phyloP scores from a whole-genome alignment of 2,797 vertebrate genomes.

The Acipenser oxyrinchus region DNA sequence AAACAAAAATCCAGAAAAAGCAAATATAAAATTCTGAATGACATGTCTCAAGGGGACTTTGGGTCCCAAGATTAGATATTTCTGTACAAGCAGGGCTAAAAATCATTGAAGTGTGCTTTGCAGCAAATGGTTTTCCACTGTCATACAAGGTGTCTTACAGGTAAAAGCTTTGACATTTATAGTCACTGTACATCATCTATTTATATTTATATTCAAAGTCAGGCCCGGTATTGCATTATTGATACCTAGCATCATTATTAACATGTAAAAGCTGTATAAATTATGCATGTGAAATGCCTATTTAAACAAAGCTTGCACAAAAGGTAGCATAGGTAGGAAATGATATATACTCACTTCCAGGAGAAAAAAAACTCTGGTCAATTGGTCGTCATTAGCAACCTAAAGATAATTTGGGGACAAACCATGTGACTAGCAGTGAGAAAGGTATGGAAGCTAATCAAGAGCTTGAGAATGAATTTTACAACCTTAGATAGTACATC shows the following conservation, averaged over 20 bases:
- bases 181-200: background rate
- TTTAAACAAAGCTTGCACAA: background rate
- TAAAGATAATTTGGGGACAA: background rate
- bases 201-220: background rate
- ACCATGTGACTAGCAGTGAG: too few species aligned
- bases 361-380: constrained; percentile 6
- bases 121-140: too few species aligned
- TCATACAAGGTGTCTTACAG: background rate
- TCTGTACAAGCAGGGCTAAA: too few species aligned
- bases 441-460: too few species aligned
- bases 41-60: too few species aligned
- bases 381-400: constrained; percentile 15
- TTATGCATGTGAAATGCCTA: background rate
- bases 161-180: background rate
- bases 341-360: background rate
- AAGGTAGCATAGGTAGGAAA: background rate
- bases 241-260: background rate
- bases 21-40: too few species aligned
- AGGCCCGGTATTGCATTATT: too few species aligned
- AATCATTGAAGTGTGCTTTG: too few species aligned
- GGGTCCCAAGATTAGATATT: too few species aligned
- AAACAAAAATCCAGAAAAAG: too few species aligned
- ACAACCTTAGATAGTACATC: too few species aligned
- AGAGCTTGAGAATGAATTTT: too few species aligned
- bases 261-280: constrained; percentile 4